Base-by-base conservation (phyloP, 2,113 vertebrate genomes). In the Megaceryle torquata region DNA sequence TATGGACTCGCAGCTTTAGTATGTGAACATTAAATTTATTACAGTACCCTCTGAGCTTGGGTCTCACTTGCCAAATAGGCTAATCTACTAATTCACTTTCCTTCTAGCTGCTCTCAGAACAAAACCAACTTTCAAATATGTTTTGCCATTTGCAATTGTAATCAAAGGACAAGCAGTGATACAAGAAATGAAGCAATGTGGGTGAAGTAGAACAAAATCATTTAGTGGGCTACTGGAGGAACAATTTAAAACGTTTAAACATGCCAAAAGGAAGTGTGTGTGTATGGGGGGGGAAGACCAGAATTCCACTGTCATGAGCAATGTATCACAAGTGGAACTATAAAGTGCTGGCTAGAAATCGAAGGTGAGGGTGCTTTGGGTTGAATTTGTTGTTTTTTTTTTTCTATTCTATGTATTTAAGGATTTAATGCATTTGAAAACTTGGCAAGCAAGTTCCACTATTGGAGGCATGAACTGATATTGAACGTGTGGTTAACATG, bases 161-260 rank as follows among this genome's bases (percentile, higher is more conserved):
- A 97, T 97, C 93, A 92, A 94, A 94, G 94, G 96, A 97, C 96
- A 97, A 97, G 96, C 92, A 94, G 83, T 93, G 96, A 97, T 95
- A 97, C 96, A 97, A 97, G 93, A 96, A 97, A 96, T 96, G 91
- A 96, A 97, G 96, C 92, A 96, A 93, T 93, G 92, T 82, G 95
- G 94, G 96, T 96, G 96, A 96, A 96, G 96, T 96, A 97, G 96
- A 97, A 97, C 96, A 92, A 94, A 97, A 94, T 96, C 96, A 96
- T 96, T 96, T 96, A 96, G 96, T 97, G 92, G 95, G 81, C 92
- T 96, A 93, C 86, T 96, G 96, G 96, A 97, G 96, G 79, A 96
- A 96, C 83, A 91, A 97, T 95, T 96, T 96, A 68, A 95, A 93
- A 89, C n/a, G 65, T 19, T 89, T 65, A 14, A 81, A 87, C 46